Conservation (phyloP, 2,797 vertebrate species). For the Trichosurus vulpecula region DNA sequence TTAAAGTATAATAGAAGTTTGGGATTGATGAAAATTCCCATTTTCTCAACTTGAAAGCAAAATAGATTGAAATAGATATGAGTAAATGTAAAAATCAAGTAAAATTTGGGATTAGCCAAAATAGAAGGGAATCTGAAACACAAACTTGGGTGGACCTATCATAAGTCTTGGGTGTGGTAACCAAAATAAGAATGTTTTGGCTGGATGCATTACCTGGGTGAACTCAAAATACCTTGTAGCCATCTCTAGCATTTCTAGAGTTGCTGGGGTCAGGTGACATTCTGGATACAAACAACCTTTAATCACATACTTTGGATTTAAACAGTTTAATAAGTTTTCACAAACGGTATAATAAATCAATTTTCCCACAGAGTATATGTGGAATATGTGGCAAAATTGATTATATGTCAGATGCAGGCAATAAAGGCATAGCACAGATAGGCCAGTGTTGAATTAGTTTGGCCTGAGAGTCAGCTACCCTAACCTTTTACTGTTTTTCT, state of each 20-base stretch:
- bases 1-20: neutral
- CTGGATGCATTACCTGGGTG: neutral
- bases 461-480: neutral
- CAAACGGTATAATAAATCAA: too few relatives aligned
- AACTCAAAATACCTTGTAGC: neutral
- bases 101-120: neutral
- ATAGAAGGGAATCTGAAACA: neutral
- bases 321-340: too few relatives aligned
- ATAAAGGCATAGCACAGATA: neutral
- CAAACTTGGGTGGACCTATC: neutral
- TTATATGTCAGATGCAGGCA: neutral
- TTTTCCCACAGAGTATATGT: neutral
- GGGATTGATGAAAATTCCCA: neutral
- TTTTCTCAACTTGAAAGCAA: neutral
- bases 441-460: neutral
- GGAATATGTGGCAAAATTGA: neutral
- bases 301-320: too few relatives aligned
- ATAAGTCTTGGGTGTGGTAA: neutral
- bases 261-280: too few relatives aligned
- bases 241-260: neutral
- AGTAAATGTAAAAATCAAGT: neutral
- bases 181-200: neutral
- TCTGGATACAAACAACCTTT: too few relatives aligned
- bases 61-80: neutral
- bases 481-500: neutral